Percentiles rank a stretch among this genome's conserved stretches.
These are phyloP conservation scores for Drosophila lacteicornis DNA, from an alignment of 1,140 invertebrate species.

Conservation along the genomic window DNA sequence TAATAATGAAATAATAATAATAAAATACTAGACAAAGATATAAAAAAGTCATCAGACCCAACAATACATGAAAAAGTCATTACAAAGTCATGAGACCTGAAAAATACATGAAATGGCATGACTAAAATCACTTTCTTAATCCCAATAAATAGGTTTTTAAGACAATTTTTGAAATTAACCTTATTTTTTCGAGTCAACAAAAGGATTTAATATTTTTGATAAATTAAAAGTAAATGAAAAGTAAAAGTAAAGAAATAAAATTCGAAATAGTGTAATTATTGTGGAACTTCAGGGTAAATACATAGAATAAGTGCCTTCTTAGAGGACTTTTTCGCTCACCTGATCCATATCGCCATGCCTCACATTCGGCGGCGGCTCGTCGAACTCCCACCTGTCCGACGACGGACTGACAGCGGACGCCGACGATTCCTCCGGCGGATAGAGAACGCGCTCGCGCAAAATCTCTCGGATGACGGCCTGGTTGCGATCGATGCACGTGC, in stretches of 20 bases:
- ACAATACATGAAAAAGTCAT: background rate
- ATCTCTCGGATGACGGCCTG: conserved; percentile 93
- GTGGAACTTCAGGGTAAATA: too few relatives aligned
- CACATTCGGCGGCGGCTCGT: conserved; percentile 70
- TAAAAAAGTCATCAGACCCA: background rate
- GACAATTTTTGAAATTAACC: too few relatives aligned
- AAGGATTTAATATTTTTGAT: too few relatives aligned
- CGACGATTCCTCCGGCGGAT: conserved; percentile 42
- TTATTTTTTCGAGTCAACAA: too few relatives aligned
- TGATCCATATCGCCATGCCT: conserved; percentile 84
- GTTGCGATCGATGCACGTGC: conserved; percentile 93
- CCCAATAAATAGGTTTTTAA: too few relatives aligned
- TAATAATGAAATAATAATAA: background rate
- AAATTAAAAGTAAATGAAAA: too few relatives aligned
- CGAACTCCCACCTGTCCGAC: conserved; percentile 23
- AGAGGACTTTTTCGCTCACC: conserved; percentile 23
- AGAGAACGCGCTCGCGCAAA: conserved; percentile 85
- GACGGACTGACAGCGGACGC: background rate
- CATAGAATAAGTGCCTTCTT: background rate
- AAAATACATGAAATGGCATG: too few relatives aligned
- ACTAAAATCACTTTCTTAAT: background rate
- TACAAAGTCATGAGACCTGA: too few relatives aligned
- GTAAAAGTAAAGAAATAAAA: too few relatives aligned
- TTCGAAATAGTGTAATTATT: too few relatives aligned
- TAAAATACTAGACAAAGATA: too few relatives aligned